Conservation (phyloP, 2,113 vertebrate genomes). For the Gila orcuttii region DNA sequence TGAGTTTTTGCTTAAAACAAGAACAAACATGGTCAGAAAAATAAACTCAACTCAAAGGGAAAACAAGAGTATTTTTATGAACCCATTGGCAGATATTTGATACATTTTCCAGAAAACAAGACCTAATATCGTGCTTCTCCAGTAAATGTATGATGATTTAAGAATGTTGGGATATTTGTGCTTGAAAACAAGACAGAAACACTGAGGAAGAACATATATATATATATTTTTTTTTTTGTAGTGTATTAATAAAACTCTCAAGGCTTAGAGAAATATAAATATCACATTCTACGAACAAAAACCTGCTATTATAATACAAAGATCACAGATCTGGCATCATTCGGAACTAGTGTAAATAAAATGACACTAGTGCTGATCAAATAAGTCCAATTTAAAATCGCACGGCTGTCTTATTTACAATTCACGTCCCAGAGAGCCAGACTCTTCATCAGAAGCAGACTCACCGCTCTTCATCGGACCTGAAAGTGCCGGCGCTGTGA, state of each 20-base stretch:
- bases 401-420: background rate
- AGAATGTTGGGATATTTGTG: no score
- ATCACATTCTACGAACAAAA: slow-evolving; percentile 1
- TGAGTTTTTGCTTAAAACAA: no score
- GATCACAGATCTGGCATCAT: background rate
- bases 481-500: background rate
- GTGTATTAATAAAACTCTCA: background rate
- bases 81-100: no score
- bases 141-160: no score
- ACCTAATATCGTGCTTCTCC: no score
- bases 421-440: background rate
- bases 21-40: no score
- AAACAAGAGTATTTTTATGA: no score
- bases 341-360: background rate
- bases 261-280: slow-evolving; percentile 1
- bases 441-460: background rate
- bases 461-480: background rate
- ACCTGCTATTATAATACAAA: slow-evolving; percentile 1
- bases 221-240: no score
- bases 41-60: no score
- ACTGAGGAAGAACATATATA: no score
- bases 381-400: background rate
- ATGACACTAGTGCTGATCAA: slow-evolving; percentile 16
- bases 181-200: no score
- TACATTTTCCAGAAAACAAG: no score